A percentile compares a stretch with the other conserved stretches of the same genome.
phyloP scores from a whole-genome alignment of 2,113 vertebrate species.

The Corythaixoides concolor region DNA sequence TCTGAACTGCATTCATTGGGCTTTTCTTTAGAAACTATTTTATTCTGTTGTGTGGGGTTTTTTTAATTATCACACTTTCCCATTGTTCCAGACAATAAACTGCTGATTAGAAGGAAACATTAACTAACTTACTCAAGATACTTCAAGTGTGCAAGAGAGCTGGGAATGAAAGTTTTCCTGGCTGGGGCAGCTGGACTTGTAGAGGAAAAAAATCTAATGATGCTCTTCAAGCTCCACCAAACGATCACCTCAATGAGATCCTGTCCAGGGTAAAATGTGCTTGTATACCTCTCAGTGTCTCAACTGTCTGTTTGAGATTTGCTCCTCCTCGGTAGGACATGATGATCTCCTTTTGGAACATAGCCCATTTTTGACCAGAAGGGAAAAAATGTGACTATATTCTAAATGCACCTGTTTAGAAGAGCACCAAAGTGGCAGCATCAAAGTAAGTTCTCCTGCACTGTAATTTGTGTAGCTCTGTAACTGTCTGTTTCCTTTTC shows the following conservation, averaged over 20 bases:
- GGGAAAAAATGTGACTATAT: background rate
- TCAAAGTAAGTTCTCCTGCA: background rate
- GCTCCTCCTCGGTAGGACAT: background rate
- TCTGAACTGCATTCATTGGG: background rate
- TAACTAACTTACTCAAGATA: background rate
- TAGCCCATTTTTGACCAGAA: background rate
- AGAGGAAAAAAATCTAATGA: background rate
- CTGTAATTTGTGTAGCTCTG: constrained; percentile 22
- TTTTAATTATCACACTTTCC: background rate
- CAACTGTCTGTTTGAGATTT: background rate
- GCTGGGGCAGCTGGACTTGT: background rate
- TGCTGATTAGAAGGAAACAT: background rate
- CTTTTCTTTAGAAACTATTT: background rate
- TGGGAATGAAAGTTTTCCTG: background rate
- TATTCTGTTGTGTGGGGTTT: background rate
- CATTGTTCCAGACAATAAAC: background rate
- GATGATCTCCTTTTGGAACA: background rate
- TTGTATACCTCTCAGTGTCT: background rate
- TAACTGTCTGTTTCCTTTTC: background rate
- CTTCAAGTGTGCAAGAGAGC: background rate
- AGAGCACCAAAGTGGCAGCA: background rate
- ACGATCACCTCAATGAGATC: background rate
- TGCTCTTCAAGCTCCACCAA: background rate
- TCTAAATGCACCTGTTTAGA: background rate
- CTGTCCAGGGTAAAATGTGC: background rate